Conservation (phyloP, 2,113 vertebrate genomes). For the Candoia aspera region DNA sequence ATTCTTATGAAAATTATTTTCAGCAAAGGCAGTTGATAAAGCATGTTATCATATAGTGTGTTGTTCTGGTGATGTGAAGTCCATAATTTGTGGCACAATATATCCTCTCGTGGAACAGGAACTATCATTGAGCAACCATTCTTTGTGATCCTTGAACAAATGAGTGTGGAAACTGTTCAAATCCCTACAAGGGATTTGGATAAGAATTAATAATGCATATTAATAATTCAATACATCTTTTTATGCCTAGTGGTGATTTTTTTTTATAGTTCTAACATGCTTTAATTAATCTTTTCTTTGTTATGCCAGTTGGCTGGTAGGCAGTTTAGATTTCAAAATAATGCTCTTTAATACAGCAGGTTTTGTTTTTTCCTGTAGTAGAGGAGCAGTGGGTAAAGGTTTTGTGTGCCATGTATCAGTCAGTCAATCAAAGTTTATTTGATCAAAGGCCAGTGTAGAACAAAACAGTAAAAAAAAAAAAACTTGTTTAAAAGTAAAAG, state of each 20-base stretch:
- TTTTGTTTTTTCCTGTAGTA: slow-evolving; percentile 32
- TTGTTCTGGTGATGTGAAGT: slow-evolving; percentile 9
- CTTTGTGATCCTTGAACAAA: slow-evolving; percentile 40
- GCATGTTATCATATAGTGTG: neutral
- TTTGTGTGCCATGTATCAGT: accelerated
- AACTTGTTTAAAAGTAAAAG: too few species aligned
- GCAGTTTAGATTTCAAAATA: slow-evolving; percentile 49
- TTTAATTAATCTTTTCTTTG: slow-evolving; percentile 43
- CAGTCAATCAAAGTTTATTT: too few species aligned
- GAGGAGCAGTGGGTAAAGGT: slow-evolving; percentile 3
- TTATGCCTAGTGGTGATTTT: slow-evolving; percentile 48
- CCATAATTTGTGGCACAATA: slow-evolving; percentile 45
- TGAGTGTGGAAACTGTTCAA: slow-evolving; percentile 34
- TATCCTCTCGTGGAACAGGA: slow-evolving; percentile 13
- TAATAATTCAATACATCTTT: slow-evolving; percentile 61
- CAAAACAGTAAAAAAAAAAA: too few species aligned
- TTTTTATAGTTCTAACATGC: slow-evolving; percentile 52
- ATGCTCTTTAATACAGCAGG: slow-evolving; percentile 35
- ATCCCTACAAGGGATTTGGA: slow-evolving; percentile 56
- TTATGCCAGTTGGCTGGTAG: slow-evolving; percentile 9
- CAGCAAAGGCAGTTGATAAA: neutral
- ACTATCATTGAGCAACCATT: neutral
- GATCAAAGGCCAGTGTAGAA: too few species aligned
- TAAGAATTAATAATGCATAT: slow-evolving; percentile 58
- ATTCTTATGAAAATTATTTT: neutral